Conservation (phyloP, 2,113 vertebrate species). For the Bagarius yarrelli region DNA sequence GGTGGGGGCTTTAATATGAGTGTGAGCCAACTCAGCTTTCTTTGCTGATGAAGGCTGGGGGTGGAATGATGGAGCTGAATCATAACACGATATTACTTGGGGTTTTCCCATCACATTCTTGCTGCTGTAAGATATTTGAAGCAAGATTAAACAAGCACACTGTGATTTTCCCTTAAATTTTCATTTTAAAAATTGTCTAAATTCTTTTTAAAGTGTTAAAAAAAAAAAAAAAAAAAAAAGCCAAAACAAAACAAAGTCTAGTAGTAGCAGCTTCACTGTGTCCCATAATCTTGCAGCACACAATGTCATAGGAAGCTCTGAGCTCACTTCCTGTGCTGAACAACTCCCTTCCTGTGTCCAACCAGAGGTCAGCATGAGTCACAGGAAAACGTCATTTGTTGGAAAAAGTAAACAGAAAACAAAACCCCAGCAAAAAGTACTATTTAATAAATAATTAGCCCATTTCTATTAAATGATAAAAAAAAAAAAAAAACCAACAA, state of each 20-base stretch:
- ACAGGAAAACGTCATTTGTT: not conserved
- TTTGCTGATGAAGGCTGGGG: not conserved
- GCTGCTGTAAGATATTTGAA: not conserved
- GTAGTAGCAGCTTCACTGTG: not conserved
- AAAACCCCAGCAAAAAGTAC: too few species aligned
- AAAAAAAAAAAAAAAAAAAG: not conserved
- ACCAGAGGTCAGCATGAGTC: not conserved
- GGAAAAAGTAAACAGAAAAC: too few species aligned
- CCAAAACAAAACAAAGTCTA: not conserved
- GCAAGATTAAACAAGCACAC: not conserved
- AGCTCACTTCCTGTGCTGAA: constrained; percentile 42
- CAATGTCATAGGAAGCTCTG: not conserved
- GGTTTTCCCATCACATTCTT: not conserved
- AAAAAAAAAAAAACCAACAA: too few species aligned
- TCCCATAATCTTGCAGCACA: not conserved
- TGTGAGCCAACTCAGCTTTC: not conserved
- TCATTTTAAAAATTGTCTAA: too few species aligned
- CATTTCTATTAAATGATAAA: too few species aligned
- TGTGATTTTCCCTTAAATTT: too few species aligned
- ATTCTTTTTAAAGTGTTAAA: too few species aligned
- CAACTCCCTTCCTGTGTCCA: constrained; percentile 45
- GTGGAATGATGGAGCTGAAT: not conserved
- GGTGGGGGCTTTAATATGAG: too few species aligned
- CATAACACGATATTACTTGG: not conserved
- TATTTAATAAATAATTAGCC: too few species aligned